Conservation (phyloP, 1,140 invertebrate genomes). For the Pachyrhynchus sulphureomaculatus region DNA sequence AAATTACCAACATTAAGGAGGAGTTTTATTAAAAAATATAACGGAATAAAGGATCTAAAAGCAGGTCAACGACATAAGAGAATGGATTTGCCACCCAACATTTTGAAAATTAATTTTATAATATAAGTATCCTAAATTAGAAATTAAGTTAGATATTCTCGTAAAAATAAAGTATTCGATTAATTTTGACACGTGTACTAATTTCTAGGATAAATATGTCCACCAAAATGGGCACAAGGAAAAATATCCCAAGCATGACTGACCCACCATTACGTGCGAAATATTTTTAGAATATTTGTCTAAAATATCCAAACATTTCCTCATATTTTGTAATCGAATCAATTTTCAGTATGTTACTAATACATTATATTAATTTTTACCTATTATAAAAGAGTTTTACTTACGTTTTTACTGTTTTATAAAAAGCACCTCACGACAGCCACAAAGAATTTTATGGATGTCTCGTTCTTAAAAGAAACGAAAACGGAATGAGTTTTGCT, state of each 20-base stretch:
- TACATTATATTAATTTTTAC: background rate
- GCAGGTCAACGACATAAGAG: constrained; percentile 27
- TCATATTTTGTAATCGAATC: background rate
- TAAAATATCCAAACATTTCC: background rate
- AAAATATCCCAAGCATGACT: constrained; percentile 8
- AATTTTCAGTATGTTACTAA: background rate
- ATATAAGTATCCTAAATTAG: background rate
- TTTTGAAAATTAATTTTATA: background rate
- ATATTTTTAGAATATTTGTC: background rate
- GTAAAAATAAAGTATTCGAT: background rate
- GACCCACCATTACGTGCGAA: constrained; percentile 26
- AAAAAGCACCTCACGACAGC: constrained; percentile 45
- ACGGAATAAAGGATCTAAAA: constrained; percentile 18
- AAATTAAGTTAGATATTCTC: background rate
- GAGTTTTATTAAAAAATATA: constrained; percentile 13
- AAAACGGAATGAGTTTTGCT: constrained; percentile 20
- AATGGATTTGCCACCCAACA: constrained; percentile 20
- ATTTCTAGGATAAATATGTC: background rate
- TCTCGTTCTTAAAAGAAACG: constrained; percentile 27
- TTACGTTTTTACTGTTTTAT: constrained; percentile 47
- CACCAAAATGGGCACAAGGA: background rate
- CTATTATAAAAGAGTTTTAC: constrained; percentile 17
- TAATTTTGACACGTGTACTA: no score
- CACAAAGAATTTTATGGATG: constrained; percentile 40
- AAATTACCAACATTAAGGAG: background rate